A percentile compares a stretch with the other conserved stretches of the same genome.
Evolutionary conservation across 2,113 vertebrate species (phyloP).

Genomic region (Gobius niger): DNA sequence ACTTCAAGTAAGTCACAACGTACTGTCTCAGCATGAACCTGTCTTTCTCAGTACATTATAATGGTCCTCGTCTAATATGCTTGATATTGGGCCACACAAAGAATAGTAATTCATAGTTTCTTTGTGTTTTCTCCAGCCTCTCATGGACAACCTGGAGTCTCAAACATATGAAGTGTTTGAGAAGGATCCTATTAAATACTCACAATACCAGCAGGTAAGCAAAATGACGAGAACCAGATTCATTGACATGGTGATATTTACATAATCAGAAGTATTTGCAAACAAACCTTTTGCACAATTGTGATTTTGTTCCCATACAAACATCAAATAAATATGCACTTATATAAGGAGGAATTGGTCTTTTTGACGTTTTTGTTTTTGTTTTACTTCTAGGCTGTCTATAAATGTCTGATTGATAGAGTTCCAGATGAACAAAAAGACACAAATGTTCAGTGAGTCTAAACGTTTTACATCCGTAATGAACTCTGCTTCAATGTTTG

Average conservation of each 20-base stretch:
- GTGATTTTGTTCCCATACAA: no score
- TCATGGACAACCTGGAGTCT: constrained; percentile 95
- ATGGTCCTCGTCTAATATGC: no score
- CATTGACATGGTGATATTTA: neutral
- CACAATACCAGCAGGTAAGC: constrained; percentile 90
- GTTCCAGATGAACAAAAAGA: constrained; percentile 90
- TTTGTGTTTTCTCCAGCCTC: constrained; percentile 71
- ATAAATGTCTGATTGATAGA: constrained; percentile 89
- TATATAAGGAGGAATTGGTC: neutral
- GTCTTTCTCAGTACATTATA: no score
- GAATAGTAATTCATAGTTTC: neutral
- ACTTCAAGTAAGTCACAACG: constrained; percentile 78
- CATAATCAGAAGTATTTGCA: no score
- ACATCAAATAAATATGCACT: neutral
- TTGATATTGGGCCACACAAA: neutral
- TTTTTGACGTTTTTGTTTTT: constrained; percentile 1
- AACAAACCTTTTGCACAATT: no score
- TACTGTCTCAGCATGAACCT: no score
- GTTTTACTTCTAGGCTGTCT: constrained; percentile 81
- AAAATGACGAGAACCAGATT: neutral
- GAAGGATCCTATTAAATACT: constrained; percentile 94
- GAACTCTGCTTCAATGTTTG: no score
- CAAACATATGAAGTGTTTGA: constrained; percentile 96
- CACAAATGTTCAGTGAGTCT: constrained; percentile 86
- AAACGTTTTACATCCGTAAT: neutral